Evolutionary conservation across 1,140 invertebrate genomes (phyloP).

Genomic region (Phocides pigmalion): DNA sequence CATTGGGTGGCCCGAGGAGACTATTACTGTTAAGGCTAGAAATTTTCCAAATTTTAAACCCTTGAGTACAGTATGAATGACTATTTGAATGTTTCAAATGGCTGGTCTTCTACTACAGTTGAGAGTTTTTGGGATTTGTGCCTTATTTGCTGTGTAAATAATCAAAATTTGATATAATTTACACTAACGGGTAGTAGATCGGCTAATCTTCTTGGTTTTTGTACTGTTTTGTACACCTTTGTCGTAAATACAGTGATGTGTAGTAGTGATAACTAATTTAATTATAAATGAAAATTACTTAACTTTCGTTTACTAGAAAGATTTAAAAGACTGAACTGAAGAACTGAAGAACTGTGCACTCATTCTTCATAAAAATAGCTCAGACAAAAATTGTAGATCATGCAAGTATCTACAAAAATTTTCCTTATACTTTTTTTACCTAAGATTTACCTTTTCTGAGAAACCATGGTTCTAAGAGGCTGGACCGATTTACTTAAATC

Average conservation of each 20-base stretch:
- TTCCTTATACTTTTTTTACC: no score
- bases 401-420: no score
- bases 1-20: constrained; percentile 39
- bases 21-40: constrained; percentile 54
- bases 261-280: neutral
- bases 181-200: constrained; percentile 40
- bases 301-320: no score
- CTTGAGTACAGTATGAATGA: constrained; percentile 66
- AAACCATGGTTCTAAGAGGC: no score
- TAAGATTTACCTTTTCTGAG: no score
- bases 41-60: constrained; percentile 69
- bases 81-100: constrained; percentile 81
- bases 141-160: constrained; percentile 31
- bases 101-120: constrained; percentile 68
- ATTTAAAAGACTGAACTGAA: no score
- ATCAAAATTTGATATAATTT: constrained; percentile 35
- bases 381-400: no score
- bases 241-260: constrained; percentile 2
- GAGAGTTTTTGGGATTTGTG: constrained; percentile 37
- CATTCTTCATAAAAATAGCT: no score
- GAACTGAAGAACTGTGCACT: no score
- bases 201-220: constrained; percentile 24
- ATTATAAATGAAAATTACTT: no score
- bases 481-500: no score
- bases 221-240: constrained; percentile 10